A percentile compares a stretch with the other conserved stretches of the same genome.
These are phyloP conservation scores for Aleiodes leptofemur DNA, from an alignment of 2,888 invertebrate genomes.

Conservation along the genomic window DNA sequence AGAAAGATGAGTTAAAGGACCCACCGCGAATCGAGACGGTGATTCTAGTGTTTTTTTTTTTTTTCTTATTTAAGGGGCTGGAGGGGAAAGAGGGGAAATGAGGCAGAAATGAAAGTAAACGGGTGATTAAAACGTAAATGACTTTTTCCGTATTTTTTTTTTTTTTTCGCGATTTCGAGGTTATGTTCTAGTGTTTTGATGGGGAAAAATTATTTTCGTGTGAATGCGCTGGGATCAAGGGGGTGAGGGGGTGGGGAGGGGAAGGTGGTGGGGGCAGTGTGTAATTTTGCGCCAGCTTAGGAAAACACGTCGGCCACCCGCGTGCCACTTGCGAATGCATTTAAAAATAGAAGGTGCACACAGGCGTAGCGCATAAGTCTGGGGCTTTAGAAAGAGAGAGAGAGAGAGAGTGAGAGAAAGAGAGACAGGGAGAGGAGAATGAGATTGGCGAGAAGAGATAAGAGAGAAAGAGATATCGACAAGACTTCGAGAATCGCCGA, in stretches of 20 bases:
- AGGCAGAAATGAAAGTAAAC: too few relatives aligned
- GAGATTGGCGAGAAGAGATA: too few relatives aligned
- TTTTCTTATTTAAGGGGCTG: not conserved
- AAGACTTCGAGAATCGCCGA: conserved; percentile 42
- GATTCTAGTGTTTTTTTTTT: not conserved
- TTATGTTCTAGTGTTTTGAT: too few relatives aligned
- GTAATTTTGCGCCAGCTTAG: conserved; percentile 75
- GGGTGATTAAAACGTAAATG: too few relatives aligned
- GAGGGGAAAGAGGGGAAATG: too few relatives aligned
- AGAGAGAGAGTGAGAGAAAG: conserved; percentile 1
- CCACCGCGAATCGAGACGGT: conserved; percentile 64
- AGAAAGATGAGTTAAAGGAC: conserved; percentile 62
- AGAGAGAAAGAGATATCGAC: conserved; percentile 27
- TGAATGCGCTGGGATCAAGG: not conserved
- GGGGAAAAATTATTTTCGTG: not conserved
- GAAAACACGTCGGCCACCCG: conserved; percentile 75
- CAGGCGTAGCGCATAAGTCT: conserved; percentile 53
- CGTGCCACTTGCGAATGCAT: conserved; percentile 71
- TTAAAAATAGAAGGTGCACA: conserved; percentile 71
- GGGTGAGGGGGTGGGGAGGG: not conserved
- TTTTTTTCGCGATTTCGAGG: too few relatives aligned
- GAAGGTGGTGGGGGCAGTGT: conserved; percentile 63
- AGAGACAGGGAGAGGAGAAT: conserved; percentile 7
- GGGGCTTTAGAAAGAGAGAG: conserved; percentile 30
- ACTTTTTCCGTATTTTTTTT: not conserved